Evolutionary conservation across 2,113 vertebrate species (phyloP).

Genomic region (Labeo rohita): DNA sequence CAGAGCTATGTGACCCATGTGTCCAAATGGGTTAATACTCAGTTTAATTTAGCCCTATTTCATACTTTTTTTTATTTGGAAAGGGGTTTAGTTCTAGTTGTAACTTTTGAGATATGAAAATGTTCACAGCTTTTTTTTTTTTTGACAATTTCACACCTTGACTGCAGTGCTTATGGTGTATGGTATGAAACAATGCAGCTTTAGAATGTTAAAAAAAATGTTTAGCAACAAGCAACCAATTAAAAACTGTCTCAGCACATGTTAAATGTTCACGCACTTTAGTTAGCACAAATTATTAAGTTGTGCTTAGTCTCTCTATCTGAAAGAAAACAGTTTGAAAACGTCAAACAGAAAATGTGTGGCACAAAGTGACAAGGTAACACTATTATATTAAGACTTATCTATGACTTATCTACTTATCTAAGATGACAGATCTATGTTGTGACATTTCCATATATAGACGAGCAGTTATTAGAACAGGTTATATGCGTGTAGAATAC

Average conservation of each 20-base stretch:
- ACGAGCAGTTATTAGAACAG: not conserved
- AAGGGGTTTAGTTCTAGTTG: not conserved
- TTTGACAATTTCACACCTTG: not conserved
- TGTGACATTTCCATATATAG: not conserved
- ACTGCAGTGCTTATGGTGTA: not conserved
- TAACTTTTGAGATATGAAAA: not conserved
- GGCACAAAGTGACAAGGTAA: not conserved
- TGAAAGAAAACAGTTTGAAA: not conserved
- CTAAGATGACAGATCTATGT: not conserved
- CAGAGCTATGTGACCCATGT: not conserved
- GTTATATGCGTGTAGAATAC: not conserved
- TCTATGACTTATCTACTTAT: no score
- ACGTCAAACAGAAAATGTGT: not conserved
- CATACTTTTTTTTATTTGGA: no score
- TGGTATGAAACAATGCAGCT: not conserved
- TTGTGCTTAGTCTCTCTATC: not conserved
- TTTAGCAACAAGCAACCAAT: not conserved
- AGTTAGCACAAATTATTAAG: no score
- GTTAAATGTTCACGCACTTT: not conserved
- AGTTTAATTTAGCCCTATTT: not conserved
- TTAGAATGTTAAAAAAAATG: not conserved
- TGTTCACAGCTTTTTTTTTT: not conserved
- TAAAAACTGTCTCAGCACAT: not conserved
- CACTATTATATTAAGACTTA: not conserved
- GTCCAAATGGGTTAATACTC: not conserved